Evolutionary conservation across 2,888 invertebrate species (phyloP), one percentile per base, ranked within the genome.

Genomic region (Zygogramma bicolorata): DNA sequence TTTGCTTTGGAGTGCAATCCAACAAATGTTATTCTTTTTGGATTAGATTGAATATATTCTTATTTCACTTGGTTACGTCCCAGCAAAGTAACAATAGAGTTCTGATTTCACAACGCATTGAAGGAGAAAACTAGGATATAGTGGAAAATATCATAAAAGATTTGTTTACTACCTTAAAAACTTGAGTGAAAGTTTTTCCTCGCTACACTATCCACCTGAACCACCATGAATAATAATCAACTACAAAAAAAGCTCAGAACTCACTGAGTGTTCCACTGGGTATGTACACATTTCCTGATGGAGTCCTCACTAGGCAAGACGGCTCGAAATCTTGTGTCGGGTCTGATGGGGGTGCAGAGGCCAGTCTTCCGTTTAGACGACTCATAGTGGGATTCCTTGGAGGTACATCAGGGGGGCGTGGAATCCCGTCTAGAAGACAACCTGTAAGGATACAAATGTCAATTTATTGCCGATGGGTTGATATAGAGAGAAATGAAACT

Each of bases 221-320:
- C 66, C 62, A 69, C 62, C 34, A 53, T 5, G 0, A 40, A 38
- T 25, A 6, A 38, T 40, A 57, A 22, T 38, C 34, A 57, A 59
- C 15, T 42, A 71, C 59, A 67, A 68, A 71, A 75, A 58, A 42
- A 8, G 65, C 57, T 65, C 61, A 59, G 38, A 69, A 89, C 89
- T 90, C 86, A 90, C 90, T 90, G 86, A 89, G 85, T 84, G 90
- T 90, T 89, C 93, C 93, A 90, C 95, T 93, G 88, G 96, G 96
- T 91, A 96, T 96, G 90, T 96, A 96, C 87, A 96, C 95, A 90
- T 96, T 96, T 87, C 96, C 96, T 81, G 96, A 96, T 81, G 96
- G 95, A 79, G 96, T 96, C 88, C 96, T 92, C 84, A 96, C 95
- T 85, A 96, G 92, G 88, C 96, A 96, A 86, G 95, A 94, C 81